Evolutionary conservation across 2,113 vertebrate species (phyloP).

Genomic region (Tiliqua scincoides): DNA sequence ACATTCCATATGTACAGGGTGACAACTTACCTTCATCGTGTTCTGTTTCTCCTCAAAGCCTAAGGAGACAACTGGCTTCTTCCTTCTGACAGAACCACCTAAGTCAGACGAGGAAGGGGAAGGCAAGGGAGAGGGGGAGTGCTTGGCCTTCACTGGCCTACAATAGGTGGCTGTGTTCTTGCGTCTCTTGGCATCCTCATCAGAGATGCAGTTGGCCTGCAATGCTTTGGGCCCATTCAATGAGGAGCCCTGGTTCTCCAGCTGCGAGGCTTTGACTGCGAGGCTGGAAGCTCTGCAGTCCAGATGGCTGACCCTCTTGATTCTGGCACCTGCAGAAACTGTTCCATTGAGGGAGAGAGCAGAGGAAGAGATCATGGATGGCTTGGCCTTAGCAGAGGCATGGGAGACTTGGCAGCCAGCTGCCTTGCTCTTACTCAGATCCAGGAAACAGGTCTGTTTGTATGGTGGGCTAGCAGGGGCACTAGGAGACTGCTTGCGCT

Average conservation of each 20-base stretch:
- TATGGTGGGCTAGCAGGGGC: constrained; percentile 74
- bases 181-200: constrained; percentile 85
- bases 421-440: constrained; percentile 71
- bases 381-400: constrained; percentile 70
- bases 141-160: constrained; percentile 80
- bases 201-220: constrained; percentile 76
- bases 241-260: constrained; percentile 68
- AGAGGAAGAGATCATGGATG: constrained; percentile 75
- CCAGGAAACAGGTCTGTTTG: constrained; percentile 86
- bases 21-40: constrained; percentile 83
- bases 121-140: constrained; percentile 52
- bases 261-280: constrained; percentile 68
- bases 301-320: constrained; percentile 59
- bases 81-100: constrained; percentile 72
- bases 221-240: constrained; percentile 70
- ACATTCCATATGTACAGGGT: not conserved
- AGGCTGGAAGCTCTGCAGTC: constrained; percentile 66
- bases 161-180: constrained; percentile 81
- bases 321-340: constrained; percentile 72
- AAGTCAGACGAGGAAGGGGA: constrained; percentile 67
- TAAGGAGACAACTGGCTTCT: constrained; percentile 75
- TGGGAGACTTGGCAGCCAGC: constrained; percentile 66
- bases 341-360: constrained; percentile 85
- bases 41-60: constrained; percentile 88
- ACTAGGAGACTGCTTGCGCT: constrained; percentile 81